These are phyloP conservation scores for Campodea augens DNA, from an alignment of 1,140 invertebrate genomes.

Conservation along the genomic window DNA sequence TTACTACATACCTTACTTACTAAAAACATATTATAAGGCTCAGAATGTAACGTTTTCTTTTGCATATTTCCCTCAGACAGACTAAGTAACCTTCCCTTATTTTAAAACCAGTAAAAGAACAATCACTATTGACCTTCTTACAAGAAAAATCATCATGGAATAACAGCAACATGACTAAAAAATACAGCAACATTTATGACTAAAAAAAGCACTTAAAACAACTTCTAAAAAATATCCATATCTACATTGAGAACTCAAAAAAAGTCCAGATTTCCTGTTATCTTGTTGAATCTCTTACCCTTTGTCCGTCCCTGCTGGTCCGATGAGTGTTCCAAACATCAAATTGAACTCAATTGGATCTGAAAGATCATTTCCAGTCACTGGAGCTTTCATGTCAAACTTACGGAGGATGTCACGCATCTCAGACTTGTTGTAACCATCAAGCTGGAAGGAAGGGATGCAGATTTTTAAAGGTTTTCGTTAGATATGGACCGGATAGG, in stretches of 20 bases:
- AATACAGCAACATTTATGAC: neutral
- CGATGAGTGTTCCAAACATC: slow-evolving; percentile 96
- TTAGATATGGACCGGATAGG: no score
- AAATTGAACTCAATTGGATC: slow-evolving; percentile 96
- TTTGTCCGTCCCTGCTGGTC: slow-evolving; percentile 82
- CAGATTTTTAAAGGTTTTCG: neutral
- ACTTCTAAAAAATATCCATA: slow-evolving; percentile 6
- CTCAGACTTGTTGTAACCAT: slow-evolving; percentile 73
- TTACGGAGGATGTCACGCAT: slow-evolving; percentile 65
- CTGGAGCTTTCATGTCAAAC: slow-evolving; percentile 84
- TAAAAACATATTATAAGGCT: no score
- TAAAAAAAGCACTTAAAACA: neutral
- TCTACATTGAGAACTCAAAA: no score
- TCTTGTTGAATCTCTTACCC: no score
- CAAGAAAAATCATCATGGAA: slow-evolving; percentile 4
- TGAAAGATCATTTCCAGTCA: slow-evolving; percentile 81
- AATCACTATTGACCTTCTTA: neutral
- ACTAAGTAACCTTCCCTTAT: no score
- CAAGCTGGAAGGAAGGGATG: slow-evolving; percentile 31
- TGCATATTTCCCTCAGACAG: no score
- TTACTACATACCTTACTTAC: no score
- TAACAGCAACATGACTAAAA: neutral
- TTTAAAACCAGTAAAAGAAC: neutral
- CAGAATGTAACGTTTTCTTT: no score
- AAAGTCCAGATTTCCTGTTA: no score